Base-by-base conservation (phyloP, 2,113 vertebrate species). In the Benitochromis conjunctus region DNA sequence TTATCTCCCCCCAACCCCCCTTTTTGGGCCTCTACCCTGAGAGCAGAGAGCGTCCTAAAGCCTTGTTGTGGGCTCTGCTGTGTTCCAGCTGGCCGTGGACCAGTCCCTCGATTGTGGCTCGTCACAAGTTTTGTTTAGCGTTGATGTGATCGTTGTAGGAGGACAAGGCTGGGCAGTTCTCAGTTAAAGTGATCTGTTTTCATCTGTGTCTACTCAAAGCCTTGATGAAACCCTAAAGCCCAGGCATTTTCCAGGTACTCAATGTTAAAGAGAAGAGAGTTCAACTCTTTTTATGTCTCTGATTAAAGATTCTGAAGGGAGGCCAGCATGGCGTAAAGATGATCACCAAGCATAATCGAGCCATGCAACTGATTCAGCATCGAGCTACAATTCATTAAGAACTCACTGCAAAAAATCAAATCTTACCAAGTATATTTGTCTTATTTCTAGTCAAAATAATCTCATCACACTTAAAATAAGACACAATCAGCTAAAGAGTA, bases 71-170 rank as follows among this genome's bases (percentile, higher is more conserved):
- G 86, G 81, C 69, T 69, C 82, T 3, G 84, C 83, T 86, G 86
- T 90, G 89, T 46, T 84, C 83, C 90, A 90, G 87, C 84, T 90
- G 87, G 74, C 88, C 55, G 21, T 21, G 19, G 55, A 86, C 56
- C 83, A 51, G 88, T 29, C 83, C 60, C 78, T 83, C 11, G 80
- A 64, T 58, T 92, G 92, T 88, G 91, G 91, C 86, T 78, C 74
- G 83, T 92, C 87, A 92, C 90, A 95, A 89, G 90, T 92, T 94
- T 78, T 88, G 87, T 92, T 92, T 92, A 92, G 91, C 92, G 88
- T 89, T 88, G 77, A 83, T 85, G 87, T 38, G 90, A 91, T 94
- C 87, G 87, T 93, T 89, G 84, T 88, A 48, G 66, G 85, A 93
- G 79, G 88, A 84, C 83, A 89, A 82, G 78, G 86, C 62, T 84